Percentiles rank a stretch among this genome's conserved stretches.
These are phyloP conservation scores for Andrena dorsata DNA, from an alignment of 2,888 invertebrate species.

Conservation along the genomic window DNA sequence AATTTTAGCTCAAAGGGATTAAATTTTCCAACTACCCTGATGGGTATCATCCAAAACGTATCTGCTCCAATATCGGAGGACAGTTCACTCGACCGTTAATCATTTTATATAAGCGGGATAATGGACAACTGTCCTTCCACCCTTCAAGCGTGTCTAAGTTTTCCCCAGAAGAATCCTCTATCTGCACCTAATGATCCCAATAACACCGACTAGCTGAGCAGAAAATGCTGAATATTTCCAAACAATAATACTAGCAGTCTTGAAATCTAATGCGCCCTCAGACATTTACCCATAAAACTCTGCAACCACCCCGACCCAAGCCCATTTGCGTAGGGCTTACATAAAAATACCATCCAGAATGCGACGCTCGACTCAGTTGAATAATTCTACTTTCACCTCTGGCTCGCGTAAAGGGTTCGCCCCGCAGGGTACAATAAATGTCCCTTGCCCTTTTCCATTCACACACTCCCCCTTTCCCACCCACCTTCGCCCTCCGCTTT, in stretches of 20 bases:
- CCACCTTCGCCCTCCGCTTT: neutral
- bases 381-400: neutral
- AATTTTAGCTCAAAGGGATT: slow-evolving; percentile 8
- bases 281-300: too few species aligned
- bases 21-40: neutral
- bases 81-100: neutral
- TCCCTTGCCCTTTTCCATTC: neutral
- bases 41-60: neutral
- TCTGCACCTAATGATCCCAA: too few species aligned
- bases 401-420: neutral
- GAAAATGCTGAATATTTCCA: too few species aligned
- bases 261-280: too few species aligned
- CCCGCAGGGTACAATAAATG: neutral
- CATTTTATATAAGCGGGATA: neutral
- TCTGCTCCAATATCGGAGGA: neutral
- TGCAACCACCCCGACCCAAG: neutral
- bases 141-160: neutral
- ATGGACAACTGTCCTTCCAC: neutral
- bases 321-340: neutral
- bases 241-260: too few species aligned
- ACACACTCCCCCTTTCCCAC: neutral
- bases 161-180: too few species aligned
- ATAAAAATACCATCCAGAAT: neutral
- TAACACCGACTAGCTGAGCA: too few species aligned
- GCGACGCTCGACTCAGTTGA: neutral